These are phyloP conservation scores for Thomomys bottae DNA, from an alignment of 2,113 vertebrate species.

Conservation along the genomic window DNA sequence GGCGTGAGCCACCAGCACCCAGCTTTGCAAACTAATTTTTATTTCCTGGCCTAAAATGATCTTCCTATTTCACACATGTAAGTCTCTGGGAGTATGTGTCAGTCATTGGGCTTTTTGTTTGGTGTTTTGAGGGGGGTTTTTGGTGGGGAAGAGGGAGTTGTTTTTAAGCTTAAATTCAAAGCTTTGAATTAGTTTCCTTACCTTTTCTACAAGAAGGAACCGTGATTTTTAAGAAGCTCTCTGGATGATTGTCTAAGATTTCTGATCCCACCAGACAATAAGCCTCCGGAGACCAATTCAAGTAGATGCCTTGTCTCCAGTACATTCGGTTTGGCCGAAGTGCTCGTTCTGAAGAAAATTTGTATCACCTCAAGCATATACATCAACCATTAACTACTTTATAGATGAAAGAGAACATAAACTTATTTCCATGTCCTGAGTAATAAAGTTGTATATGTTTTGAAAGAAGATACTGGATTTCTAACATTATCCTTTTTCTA, in stretches of 20 bases:
- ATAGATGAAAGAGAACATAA: neutral
- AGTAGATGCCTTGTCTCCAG: slow-evolving; percentile 96
- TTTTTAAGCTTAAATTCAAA: slow-evolving; percentile 57
- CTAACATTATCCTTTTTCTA: neutral
- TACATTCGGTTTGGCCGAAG: slow-evolving; percentile 93
- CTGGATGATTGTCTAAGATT: slow-evolving; percentile 85
- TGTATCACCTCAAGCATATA: neutral
- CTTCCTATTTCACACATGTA: no score
- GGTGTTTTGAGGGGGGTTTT: no score
- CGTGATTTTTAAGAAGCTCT: slow-evolving; percentile 94
- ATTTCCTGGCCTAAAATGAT: no score
- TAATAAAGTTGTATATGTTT: neutral
- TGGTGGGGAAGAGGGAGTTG: no score
- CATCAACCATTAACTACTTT: neutral
- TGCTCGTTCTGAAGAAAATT: slow-evolving; percentile 84
- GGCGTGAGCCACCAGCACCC: no score
- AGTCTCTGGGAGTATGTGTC: no score
- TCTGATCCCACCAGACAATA: slow-evolving; percentile 95
- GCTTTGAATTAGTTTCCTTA: slow-evolving; percentile 79
- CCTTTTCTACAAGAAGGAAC: slow-evolving; percentile 97
- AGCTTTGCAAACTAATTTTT: no score
- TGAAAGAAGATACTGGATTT: neutral
- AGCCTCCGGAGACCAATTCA: slow-evolving; percentile 96
- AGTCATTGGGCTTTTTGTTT: no score
- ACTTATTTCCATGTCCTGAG: neutral